Evolutionary conservation across 2,113 vertebrate species (phyloP).

Genomic region (Notarius quadriscutis): DNA sequence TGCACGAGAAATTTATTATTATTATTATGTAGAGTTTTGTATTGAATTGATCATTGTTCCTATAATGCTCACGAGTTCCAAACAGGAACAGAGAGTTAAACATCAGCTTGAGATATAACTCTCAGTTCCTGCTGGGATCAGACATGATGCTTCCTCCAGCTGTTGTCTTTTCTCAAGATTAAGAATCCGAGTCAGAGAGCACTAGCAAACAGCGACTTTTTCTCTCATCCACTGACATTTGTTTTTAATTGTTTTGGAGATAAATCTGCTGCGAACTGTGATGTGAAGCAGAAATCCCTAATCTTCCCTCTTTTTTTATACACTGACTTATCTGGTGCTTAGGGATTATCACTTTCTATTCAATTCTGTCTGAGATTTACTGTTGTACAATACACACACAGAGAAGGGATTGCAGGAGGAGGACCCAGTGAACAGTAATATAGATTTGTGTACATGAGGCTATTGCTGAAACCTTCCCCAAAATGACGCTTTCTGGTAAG

Average conservation of each 20-base stretch:
- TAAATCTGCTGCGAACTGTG: neutral
- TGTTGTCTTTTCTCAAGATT: constrained; percentile 18
- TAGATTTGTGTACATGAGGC: neutral
- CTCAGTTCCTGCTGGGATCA: constrained; percentile 53
- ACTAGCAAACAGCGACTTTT: neutral
- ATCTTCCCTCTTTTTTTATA: neutral
- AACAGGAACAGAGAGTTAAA: constrained; percentile 22
- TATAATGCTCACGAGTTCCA: neutral
- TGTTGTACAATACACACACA: constrained; percentile 6
- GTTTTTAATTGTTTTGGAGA: constrained; percentile 18
- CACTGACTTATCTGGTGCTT: constrained; percentile 22
- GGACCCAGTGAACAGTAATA: neutral
- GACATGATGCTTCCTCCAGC: neutral
- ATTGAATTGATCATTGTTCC: neutral
- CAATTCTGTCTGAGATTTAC: constrained; percentile 61
- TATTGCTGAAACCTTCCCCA: neutral
- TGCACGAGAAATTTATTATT: no score
- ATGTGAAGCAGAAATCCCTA: constrained; percentile 39
- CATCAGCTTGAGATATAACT: constrained; percentile 42
- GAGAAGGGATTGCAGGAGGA: neutral
- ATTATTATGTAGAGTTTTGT: neutral
- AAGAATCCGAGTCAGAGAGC: constrained; percentile 21
- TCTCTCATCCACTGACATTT: constrained; percentile 22
- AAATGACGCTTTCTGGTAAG: no score
- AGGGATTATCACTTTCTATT: constrained; percentile 62